Conservation (phyloP, 2,888 invertebrate species). For the Trissolcus japonicus region DNA sequence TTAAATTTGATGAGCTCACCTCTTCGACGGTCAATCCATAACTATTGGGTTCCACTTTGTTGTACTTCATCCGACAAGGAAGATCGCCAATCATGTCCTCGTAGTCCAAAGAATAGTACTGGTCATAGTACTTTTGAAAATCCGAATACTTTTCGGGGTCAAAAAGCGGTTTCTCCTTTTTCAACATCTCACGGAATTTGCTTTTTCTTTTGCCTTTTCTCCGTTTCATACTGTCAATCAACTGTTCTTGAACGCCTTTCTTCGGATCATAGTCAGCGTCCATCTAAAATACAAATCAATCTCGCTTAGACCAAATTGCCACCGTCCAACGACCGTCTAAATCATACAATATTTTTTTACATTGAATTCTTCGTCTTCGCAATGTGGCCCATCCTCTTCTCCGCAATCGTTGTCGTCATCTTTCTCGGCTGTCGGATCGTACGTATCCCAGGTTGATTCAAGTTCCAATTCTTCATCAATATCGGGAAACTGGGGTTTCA, state of each 20-base stretch:
- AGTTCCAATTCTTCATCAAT: conserved; percentile 85
- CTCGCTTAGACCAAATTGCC: neutral
- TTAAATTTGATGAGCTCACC: conserved; percentile 77
- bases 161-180: conserved; percentile 88
- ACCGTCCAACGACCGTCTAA: neutral
- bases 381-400: conserved; percentile 77
- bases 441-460: conserved; percentile 83
- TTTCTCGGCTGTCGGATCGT: conserved; percentile 75
- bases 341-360: conserved; percentile 72
- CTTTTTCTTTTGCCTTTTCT: conserved; percentile 83
- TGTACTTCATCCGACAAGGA: conserved; percentile 95
- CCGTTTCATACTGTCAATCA: conserved; percentile 80
- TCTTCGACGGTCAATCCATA: conserved; percentile 95
- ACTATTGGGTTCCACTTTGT: conserved; percentile 91
- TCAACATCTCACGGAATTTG: conserved; percentile 85
- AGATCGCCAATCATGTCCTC: conserved; percentile 96
- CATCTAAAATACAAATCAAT: conserved; percentile 80
- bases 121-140: conserved; percentile 93
- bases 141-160: conserved; percentile 84
- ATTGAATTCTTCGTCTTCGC: conserved; percentile 89
- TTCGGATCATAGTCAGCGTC: conserved; percentile 89
- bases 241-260: conserved; percentile 77
- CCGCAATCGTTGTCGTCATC: conserved; percentile 64
- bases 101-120: conserved; percentile 95
- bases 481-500: conserved; percentile 91